These are phyloP conservation scores for Crocidura indochinensis DNA, from an alignment of 2,797 vertebrate species.

Conservation along the genomic window DNA sequence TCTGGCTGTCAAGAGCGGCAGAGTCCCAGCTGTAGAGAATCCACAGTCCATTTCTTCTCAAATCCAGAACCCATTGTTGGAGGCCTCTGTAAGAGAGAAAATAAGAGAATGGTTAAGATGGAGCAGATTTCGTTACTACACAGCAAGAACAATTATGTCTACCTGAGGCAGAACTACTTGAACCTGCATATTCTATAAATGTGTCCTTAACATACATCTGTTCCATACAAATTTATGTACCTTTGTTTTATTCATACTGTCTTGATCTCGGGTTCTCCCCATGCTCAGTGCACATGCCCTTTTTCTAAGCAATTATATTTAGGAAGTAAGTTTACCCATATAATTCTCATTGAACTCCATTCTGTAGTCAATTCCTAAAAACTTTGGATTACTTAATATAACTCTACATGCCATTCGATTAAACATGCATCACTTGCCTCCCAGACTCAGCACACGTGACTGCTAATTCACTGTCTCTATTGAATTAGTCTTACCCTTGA, in stretches of 20 bases:
- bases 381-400: neutral
- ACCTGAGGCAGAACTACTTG: neutral
- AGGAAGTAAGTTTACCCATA: neutral
- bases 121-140: neutral
- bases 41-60: no score
- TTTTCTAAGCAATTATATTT: neutral
- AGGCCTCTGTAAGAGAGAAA: conserved; percentile 38
- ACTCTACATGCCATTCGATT: neutral
- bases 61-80: no score
- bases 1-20: no score
- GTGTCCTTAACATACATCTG: neutral
- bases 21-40: no score
- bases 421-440: no score
- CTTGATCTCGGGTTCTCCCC: neutral
- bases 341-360: neutral
- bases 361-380: neutral
- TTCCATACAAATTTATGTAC: conserved; percentile 1
- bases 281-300: neutral
- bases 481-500: conserved; percentile 25
- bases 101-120: conserved; percentile 13
- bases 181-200: neutral
- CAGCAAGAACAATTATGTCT: neutral
- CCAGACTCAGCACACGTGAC: no score
- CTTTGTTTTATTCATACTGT: neutral
- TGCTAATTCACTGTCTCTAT: neutral